Percentiles rank a stretch among this genome's conserved stretches.
Evolutionary conservation across 1,140 invertebrate species (phyloP).

Genomic region (Bombus sibiricus): DNA sequence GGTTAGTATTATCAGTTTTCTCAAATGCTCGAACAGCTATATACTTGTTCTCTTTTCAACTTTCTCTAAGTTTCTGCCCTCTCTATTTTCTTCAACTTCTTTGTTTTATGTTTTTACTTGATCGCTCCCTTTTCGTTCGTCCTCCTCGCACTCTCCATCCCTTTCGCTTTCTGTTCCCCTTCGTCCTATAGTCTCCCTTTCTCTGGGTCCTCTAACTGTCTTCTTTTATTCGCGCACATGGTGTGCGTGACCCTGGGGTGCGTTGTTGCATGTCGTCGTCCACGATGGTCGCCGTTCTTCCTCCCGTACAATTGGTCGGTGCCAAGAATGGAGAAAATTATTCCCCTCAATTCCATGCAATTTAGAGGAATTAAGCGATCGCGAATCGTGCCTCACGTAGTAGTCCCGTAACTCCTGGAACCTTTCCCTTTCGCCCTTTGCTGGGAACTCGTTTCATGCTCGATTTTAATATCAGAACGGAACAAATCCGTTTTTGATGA

Average conservation of each 20-base stretch:
- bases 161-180: background rate
- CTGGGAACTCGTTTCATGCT: background rate
- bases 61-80: background rate
- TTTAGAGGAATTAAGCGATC: conserved; percentile 79
- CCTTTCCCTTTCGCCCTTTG: conserved; percentile 30
- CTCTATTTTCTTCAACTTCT: conserved; percentile 18
- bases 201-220: background rate
- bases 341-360: conserved; percentile 79
- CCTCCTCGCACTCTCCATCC: background rate
- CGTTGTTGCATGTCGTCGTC: conserved; percentile 67
- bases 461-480: background rate
- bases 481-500: background rate
- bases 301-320: conserved; percentile 71
- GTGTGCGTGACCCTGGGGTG: conserved; percentile 71
- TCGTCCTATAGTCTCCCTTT: background rate
- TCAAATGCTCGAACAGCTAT: background rate
- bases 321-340: conserved; percentile 79
- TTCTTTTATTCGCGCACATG: conserved; percentile 37
- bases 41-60: background rate
- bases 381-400: conserved; percentile 44
- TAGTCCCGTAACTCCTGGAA: conserved; percentile 25
- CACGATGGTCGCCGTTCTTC: conserved; percentile 31
- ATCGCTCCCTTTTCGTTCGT: background rate
- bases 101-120: background rate
- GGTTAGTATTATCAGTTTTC: background rate